These are phyloP conservation scores for Lumbricus terrestris DNA, from an alignment of 2,888 invertebrate genomes.

Conservation along the genomic window DNA sequence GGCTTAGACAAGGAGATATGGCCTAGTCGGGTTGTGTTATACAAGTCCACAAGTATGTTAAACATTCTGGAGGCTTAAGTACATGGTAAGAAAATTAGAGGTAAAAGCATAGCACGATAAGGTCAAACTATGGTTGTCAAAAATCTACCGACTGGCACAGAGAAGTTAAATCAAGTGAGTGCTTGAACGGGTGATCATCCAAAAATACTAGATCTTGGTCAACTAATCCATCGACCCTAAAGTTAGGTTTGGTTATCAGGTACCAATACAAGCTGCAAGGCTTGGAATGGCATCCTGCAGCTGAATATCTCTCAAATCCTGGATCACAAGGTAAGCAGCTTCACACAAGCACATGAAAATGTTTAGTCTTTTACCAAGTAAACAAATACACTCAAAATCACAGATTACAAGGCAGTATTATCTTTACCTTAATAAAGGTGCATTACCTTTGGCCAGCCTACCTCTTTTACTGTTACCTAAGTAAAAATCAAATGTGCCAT, in stretches of 20 bases:
- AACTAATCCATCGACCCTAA: neutral
- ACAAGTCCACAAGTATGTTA: neutral
- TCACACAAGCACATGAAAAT: neutral
- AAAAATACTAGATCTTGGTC: neutral
- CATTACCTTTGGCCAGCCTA: neutral
- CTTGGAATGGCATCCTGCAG: neutral
- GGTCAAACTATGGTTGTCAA: neutral
- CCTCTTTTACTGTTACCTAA: neutral
- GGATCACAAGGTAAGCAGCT: neutral
- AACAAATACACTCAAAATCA: neutral
- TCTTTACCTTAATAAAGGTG: neutral
- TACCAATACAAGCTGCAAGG: neutral
- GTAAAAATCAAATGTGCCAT: neutral
- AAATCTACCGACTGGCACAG: neutral
- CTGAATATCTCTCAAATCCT: neutral
- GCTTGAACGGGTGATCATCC: neutral
- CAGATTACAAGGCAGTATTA: neutral
- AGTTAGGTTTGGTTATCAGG: neutral
- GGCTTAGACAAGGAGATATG: neutral
- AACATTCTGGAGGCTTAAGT: neutral
- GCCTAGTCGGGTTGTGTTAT: neutral
- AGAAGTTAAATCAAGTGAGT: neutral
- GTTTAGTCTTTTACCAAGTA: neutral
- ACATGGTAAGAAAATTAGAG: neutral
- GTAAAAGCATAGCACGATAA: neutral